These are phyloP conservation scores for Actenoides lindsayi DNA, from an alignment of 2,113 vertebrate genomes.

Conservation along the genomic window DNA sequence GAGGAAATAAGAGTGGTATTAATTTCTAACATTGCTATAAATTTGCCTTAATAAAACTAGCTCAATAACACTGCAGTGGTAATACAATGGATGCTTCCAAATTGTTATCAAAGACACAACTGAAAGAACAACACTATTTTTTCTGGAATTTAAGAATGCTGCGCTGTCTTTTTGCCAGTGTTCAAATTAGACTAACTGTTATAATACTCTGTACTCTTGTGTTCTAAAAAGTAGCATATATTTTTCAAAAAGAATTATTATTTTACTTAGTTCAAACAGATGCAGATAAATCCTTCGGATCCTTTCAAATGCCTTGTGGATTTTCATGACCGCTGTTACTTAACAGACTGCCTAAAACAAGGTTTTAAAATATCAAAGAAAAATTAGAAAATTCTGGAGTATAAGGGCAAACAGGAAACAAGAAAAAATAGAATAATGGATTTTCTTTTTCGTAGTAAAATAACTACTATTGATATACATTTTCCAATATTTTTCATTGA, in stretches of 20 bases:
- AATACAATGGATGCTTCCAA: constrained; percentile 79
- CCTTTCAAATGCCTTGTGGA: neutral
- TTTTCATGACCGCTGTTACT: neutral
- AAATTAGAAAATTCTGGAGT: neutral
- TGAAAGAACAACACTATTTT: constrained; percentile 50
- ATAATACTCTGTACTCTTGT: neutral
- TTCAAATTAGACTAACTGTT: constrained; percentile 24
- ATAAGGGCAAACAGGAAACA: neutral
- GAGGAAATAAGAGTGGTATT: constrained; percentile 85
- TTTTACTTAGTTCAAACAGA: neutral
- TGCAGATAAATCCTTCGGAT: neutral
- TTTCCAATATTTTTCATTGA: neutral
- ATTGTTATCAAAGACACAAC: constrained; percentile 77
- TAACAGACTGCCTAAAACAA: neutral
- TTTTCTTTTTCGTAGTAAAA: constrained; percentile 7
- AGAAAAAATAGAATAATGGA: neutral
- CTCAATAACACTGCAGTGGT: constrained; percentile 75
- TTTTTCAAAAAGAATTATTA: neutral
- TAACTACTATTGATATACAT: neutral
- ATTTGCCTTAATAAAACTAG: constrained; percentile 85
- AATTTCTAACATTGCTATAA: constrained; percentile 87
- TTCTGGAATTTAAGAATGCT: constrained; percentile 39
- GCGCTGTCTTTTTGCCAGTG: constrained; percentile 14
- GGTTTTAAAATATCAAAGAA: neutral
- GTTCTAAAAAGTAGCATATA: neutral